These are phyloP conservation scores for Erebia palarica DNA, from an alignment of 2,888 invertebrate species.

Conservation along the genomic window DNA sequence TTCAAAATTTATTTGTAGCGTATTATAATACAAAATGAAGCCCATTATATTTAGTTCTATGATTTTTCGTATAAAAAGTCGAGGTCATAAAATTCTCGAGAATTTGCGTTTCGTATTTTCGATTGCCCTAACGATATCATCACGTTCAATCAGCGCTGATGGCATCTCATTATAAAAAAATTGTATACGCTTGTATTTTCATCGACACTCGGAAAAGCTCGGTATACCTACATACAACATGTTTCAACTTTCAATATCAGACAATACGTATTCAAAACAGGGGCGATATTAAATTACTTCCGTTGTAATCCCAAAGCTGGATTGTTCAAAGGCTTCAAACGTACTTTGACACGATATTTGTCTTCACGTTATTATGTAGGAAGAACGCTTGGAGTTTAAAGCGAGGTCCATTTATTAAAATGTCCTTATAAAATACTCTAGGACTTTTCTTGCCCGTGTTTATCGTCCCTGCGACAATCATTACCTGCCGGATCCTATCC, in stretches of 20 bases:
- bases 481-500: no score
- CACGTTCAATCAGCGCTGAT: constrained; percentile 9
- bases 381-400: constrained; percentile 11
- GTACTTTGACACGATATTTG: constrained; percentile 24
- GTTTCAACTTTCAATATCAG: constrained; percentile 14
- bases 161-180: constrained; percentile 5
- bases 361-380: constrained; percentile 11
- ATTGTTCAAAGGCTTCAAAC: constrained; percentile 24
- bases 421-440: background rate
- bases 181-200: background rate
- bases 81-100: background rate
- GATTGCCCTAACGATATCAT: background rate
- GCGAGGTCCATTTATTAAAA: background rate
- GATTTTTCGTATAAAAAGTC: constrained; percentile 1
- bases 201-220: background rate
- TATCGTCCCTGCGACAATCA: no score
- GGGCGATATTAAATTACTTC: constrained; percentile 23
- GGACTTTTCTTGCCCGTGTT: no score
- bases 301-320: constrained; percentile 18
- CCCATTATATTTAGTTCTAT: background rate
- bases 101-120: constrained; percentile 1
- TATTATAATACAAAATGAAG: background rate
- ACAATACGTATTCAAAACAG: constrained; percentile 11
- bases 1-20: background rate
- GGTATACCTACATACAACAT: background rate